A percentile compares a stretch with the other conserved stretches of the same genome.
phyloP scores from a whole-genome alignment of 2,888 invertebrate species.

The Temnothorax unifasciatus region DNA sequence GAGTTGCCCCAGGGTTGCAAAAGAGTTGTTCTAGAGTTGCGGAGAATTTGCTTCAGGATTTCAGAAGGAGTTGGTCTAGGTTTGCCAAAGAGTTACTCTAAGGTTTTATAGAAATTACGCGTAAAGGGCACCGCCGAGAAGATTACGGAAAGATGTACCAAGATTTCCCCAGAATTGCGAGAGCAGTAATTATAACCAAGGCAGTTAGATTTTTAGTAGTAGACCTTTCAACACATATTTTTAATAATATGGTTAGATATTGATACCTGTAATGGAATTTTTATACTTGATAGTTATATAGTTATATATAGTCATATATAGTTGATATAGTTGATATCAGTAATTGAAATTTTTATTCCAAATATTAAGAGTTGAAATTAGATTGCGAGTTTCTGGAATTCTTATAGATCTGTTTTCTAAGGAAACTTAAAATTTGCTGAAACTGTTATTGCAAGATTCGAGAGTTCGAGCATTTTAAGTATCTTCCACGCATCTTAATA shows the following conservation, averaged over 20 bases:
- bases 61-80: background rate
- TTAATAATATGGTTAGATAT: background rate
- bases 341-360: background rate
- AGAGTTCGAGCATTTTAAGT: background rate
- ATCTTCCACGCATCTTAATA: background rate
- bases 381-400: background rate
- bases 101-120: background rate
- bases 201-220: background rate
- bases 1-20: conserved; percentile 20
- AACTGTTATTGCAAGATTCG: background rate
- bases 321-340: background rate
- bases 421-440: background rate
- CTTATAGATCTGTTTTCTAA: background rate
- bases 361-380: background rate
- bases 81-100: conserved; percentile 20
- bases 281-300: background rate
- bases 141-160: background rate
- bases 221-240: background rate
- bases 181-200: background rate
- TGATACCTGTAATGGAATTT: background rate
- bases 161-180: background rate
- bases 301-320: too few species aligned
- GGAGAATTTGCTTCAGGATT: conserved; percentile 24
- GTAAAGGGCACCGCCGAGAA: background rate
- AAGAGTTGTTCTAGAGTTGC: conserved; percentile 38